Conservation (phyloP, 2,888 invertebrate genomes). For the Trissonchulus sp. region DNA sequence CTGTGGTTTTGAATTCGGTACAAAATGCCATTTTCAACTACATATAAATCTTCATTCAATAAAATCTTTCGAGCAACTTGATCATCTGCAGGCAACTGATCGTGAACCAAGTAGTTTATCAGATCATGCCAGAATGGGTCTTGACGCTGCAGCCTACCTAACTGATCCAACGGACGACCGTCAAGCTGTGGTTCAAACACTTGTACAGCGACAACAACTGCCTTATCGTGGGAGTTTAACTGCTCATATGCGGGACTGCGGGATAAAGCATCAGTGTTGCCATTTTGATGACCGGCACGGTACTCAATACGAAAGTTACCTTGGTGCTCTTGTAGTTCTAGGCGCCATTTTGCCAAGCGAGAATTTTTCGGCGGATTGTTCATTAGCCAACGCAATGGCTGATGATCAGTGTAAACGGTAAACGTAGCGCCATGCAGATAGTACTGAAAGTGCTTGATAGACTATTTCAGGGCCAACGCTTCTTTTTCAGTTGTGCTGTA, state of each 20-base stretch:
- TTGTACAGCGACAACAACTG: too few relatives aligned
- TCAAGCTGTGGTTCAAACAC: too few relatives aligned
- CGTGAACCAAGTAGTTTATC: too few relatives aligned
- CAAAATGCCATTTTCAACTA: too few relatives aligned
- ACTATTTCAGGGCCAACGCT: not conserved
- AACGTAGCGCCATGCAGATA: not conserved
- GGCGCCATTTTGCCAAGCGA: not conserved
- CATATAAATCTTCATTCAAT: too few relatives aligned
- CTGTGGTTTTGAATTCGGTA: too few relatives aligned
- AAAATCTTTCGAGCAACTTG: too few relatives aligned
- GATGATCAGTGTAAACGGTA: not conserved
- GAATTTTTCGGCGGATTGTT: not conserved
- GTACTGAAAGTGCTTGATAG: not conserved
- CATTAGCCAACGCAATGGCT: not conserved
- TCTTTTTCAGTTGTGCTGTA: not conserved
- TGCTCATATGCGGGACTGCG: not conserved
- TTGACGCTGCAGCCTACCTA: too few relatives aligned
- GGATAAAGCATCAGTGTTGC: conserved; percentile 12
- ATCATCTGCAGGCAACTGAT: too few relatives aligned
- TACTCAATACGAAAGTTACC: not conserved
- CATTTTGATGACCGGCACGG: not conserved
- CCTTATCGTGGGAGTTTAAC: too few relatives aligned
- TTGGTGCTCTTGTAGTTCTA: not conserved
- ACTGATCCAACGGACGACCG: too few relatives aligned
- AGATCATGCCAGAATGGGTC: too few relatives aligned